Evolutionary conservation across 2,888 invertebrate species (phyloP).

Genomic region (Luperina testacea): DNA sequence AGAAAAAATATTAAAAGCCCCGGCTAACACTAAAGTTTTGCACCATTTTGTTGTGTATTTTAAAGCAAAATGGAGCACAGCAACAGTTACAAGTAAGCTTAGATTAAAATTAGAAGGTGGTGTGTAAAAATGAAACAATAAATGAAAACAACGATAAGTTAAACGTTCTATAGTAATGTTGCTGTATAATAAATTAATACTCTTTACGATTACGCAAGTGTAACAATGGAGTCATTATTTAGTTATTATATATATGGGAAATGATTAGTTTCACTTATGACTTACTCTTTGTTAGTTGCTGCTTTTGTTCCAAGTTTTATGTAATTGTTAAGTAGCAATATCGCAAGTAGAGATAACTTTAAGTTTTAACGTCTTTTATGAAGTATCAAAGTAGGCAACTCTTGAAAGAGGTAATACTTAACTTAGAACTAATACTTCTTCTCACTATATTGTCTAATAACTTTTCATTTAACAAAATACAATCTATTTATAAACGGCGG

Average conservation of each 20-base stretch:
- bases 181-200: constrained; percentile 57
- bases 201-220: constrained; percentile 52
- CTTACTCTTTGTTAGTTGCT: constrained; percentile 56
- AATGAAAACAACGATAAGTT: constrained; percentile 34
- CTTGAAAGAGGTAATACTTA: constrained; percentile 33
- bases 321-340: constrained; percentile 51
- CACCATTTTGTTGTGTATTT: background rate
- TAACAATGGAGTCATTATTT: constrained; percentile 66
- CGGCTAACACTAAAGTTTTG: background rate
- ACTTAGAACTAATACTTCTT: constrained; percentile 26
- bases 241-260: constrained; percentile 61
- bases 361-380: constrained; percentile 49
- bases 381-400: constrained; percentile 49
- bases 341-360: constrained; percentile 46
- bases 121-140: constrained; percentile 35
- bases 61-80: constrained; percentile 15
- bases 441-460: constrained; percentile 10
- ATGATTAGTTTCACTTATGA: constrained; percentile 65
- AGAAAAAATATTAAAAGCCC: constrained; percentile 1
- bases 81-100: constrained; percentile 1
- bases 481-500: constrained; percentile 1
- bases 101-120: constrained; percentile 12
- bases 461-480: constrained; percentile 15
- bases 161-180: constrained; percentile 24
- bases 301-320: constrained; percentile 66